Evolutionary conservation across 2,113 vertebrate genomes (phyloP).

Genomic region (Trachemys scripta): DNA sequence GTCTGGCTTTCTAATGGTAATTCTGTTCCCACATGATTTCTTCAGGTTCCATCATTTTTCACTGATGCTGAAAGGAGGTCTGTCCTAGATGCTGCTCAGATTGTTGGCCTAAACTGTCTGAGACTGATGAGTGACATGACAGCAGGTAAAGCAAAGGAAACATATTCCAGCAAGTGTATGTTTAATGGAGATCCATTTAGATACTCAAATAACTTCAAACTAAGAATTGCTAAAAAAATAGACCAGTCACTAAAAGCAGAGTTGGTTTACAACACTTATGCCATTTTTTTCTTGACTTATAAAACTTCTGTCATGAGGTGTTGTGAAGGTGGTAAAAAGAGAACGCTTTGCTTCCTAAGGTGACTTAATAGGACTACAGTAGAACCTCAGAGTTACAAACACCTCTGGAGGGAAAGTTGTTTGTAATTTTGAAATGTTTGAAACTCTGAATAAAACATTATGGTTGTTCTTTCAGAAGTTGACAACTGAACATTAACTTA

Average conservation of each 20-base stretch:
- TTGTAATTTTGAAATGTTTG: too few relatives aligned
- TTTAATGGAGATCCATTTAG: not conserved
- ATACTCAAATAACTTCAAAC: not conserved
- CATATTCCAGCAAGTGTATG: not conserved
- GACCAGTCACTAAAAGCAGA: not conserved
- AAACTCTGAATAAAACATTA: too few relatives aligned
- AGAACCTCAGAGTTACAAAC: too few relatives aligned
- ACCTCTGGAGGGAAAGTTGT: too few relatives aligned
- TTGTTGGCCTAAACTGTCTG: constrained; percentile 85
- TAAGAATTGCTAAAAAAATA: not conserved
- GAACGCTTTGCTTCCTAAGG: not conserved
- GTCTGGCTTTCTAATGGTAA: not conserved
- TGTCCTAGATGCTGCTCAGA: constrained; percentile 85
- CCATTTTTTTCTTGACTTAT: not conserved
- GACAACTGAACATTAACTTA: too few relatives aligned
- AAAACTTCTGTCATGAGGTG: not conserved
- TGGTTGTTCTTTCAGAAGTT: too few relatives aligned
- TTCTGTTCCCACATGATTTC: not conserved
- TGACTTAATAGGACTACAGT: not conserved
- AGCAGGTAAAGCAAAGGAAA: constrained; percentile 77
- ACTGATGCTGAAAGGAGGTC: constrained; percentile 87
- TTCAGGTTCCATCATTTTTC: constrained; percentile 87
- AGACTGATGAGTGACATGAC: constrained; percentile 89
- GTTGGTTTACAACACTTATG: not conserved
- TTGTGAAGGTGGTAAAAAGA: not conserved